Conservation (phyloP, 2,888 invertebrate species). For the Bombylius discolor region DNA sequence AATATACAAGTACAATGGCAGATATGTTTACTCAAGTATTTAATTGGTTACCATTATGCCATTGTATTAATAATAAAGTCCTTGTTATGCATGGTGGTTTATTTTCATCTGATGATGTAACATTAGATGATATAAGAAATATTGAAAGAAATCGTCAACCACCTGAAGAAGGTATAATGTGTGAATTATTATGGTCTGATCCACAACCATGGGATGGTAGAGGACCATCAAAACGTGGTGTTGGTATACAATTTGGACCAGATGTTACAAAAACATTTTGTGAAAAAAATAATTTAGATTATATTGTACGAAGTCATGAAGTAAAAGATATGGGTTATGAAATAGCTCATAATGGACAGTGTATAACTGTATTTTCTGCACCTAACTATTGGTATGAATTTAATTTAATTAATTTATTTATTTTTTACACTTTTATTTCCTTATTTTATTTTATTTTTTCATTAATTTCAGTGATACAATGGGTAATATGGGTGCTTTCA, state of each 20-base stretch:
- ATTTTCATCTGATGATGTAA: conserved; percentile 85
- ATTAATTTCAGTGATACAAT: conserved; percentile 77
- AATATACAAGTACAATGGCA: conserved; percentile 90
- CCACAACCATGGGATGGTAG: conserved; percentile 83
- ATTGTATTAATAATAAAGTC: conserved; percentile 74
- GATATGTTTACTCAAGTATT: conserved; percentile 97
- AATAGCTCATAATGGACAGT: conserved; percentile 84
- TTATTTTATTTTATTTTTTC: conserved; percentile 7
- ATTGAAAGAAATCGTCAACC: conserved; percentile 92
- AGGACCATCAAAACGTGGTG: conserved; percentile 90
- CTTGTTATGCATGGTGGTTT: conserved; percentile 97
- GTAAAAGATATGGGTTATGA: conserved; percentile 96
- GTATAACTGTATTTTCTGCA: conserved; percentile 98
- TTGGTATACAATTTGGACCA: conserved; percentile 97
- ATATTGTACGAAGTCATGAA: conserved; percentile 92
- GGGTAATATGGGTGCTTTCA: conserved; percentile 98
- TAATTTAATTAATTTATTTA: conserved; percentile 6
- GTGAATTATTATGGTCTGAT: conserved; percentile 97
- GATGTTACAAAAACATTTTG: conserved; percentile 87
- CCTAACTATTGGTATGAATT: conserved; percentile 88
- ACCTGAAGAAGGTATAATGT: conserved; percentile 96
- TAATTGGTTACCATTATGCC: conserved; percentile 92
- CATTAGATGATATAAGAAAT: conserved; percentile 79
- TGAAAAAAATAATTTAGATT: conserved; percentile 73
- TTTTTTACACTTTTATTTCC: conserved; percentile 8